A percentile compares a stretch with the other conserved stretches of the same genome.
These are phyloP conservation scores for Ethmia dodecea DNA, from an alignment of 2,888 invertebrate genomes.

Conservation along the genomic window DNA sequence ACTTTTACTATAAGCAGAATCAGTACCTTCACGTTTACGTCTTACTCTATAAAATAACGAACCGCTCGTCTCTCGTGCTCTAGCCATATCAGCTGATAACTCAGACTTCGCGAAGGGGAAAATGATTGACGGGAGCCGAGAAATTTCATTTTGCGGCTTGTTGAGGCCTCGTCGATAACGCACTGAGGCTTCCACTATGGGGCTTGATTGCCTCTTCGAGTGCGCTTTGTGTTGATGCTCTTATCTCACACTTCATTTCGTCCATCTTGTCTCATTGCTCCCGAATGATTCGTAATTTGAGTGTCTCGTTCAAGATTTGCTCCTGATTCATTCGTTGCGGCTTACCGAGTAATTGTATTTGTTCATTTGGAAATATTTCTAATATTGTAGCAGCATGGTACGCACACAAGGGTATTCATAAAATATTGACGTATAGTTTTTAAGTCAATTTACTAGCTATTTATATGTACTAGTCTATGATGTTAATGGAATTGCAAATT, in stretches of 20 bases:
- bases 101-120: conserved; percentile 52
- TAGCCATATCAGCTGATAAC: conserved; percentile 29
- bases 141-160: conserved; percentile 76
- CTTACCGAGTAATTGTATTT: too few species aligned
- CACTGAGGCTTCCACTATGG: conserved; percentile 43
- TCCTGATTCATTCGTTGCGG: conserved; percentile 14
- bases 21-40: too few species aligned
- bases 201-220: conserved; percentile 54
- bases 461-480: too few species aligned
- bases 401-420: too few species aligned
- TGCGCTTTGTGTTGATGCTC: conserved; percentile 52
- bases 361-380: too few species aligned
- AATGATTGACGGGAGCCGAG: conserved; percentile 73
- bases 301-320: conserved; percentile 22
- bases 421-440: too few species aligned
- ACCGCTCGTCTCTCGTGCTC: conserved; percentile 2
- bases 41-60: too few species aligned
- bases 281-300: conserved; percentile 40
- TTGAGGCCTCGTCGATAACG: conserved; percentile 61
- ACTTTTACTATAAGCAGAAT: too few species aligned
- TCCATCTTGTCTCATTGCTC: conserved; percentile 46
- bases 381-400: too few species aligned
- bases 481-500: too few species aligned
- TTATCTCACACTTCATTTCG: conserved; percentile 59
- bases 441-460: too few species aligned